A percentile compares a stretch with the other conserved stretches of the same genome.
These are phyloP conservation scores for Micrasema longulum DNA, from an alignment of 1,140 invertebrate genomes.

Conservation along the genomic window DNA sequence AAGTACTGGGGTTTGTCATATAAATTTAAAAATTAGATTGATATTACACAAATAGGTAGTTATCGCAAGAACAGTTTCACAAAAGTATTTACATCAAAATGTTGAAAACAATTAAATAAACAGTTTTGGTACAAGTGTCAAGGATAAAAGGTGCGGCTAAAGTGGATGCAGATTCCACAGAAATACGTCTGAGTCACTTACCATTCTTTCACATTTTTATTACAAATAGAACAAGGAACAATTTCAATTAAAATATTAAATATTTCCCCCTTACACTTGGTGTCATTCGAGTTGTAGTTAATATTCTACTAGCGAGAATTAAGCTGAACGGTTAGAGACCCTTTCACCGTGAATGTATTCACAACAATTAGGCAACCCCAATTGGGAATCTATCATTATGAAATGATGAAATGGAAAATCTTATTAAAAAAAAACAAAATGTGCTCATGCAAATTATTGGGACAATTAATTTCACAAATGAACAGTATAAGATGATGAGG, in stretches of 20 bases:
- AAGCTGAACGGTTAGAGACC: not conserved
- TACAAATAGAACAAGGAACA: slow-evolving; percentile 16
- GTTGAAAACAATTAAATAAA: slow-evolving; percentile 15
- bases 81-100: slow-evolving; percentile 23
- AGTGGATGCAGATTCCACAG: slow-evolving; percentile 27
- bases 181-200: slow-evolving; percentile 37
- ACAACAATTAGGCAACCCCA: slow-evolving; percentile 40
- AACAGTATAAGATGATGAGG: not conserved
- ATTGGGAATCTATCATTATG: slow-evolving; percentile 24
- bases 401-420: slow-evolving; percentile 1
- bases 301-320: not conserved
- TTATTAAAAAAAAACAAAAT: not conserved
- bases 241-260: slow-evolving; percentile 1
- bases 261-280: slow-evolving; percentile 16
- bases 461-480: not conserved
- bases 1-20: slow-evolving; percentile 49
- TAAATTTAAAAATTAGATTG: slow-evolving; percentile 47
- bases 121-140: slow-evolving; percentile 17
- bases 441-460: not conserved
- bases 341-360: slow-evolving; percentile 35
- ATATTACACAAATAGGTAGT: slow-evolving; percentile 33
- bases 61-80: slow-evolving; percentile 14
- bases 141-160: slow-evolving; percentile 16
- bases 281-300: not conserved
- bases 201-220: slow-evolving; percentile 53